These are phyloP conservation scores for Elysia chlorotica DNA, from an alignment of 1,140 invertebrate species.

Conservation along the genomic window DNA sequence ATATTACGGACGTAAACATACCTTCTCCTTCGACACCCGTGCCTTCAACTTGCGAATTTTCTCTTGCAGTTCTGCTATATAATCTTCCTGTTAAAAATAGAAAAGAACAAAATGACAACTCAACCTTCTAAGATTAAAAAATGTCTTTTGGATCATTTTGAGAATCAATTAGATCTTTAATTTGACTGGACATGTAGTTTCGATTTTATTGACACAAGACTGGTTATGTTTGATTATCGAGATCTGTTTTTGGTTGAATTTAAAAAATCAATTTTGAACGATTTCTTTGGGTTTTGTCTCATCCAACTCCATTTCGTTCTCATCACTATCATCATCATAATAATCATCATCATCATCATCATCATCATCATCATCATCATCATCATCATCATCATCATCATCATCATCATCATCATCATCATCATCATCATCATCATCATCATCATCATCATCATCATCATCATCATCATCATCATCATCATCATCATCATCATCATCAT, in stretches of 20 bases:
- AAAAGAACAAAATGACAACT: too few relatives aligned
- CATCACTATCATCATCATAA: constrained; percentile 15
- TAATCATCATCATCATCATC: constrained; percentile 12
- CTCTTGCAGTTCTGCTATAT: constrained; percentile 52
- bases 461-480: constrained; percentile 1
- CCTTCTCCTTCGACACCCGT: constrained; percentile 34
- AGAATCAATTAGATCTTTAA: too few relatives aligned
- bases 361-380: constrained; percentile 26
- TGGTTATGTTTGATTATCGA: too few relatives aligned
- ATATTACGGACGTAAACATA: too few relatives aligned
- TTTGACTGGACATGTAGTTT: too few relatives aligned
- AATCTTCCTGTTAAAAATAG: constrained; percentile 58
- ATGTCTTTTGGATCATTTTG: too few relatives aligned
- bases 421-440: constrained; percentile 22
- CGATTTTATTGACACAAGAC: too few relatives aligned
- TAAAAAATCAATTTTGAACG: too few relatives aligned
- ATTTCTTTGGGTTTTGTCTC: too few relatives aligned
- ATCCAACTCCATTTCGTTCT: too few relatives aligned
- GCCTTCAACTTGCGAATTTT: constrained; percentile 44
- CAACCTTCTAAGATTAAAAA: too few relatives aligned
- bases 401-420: constrained; percentile 27
- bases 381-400: constrained; percentile 29
- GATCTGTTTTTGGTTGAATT: too few relatives aligned
- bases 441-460: constrained; percentile 19
- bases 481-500: background rate